Base-by-base conservation (phyloP, 53 echinoderm and acorn worm species). In the Apostichopus leukothele region DNA sequence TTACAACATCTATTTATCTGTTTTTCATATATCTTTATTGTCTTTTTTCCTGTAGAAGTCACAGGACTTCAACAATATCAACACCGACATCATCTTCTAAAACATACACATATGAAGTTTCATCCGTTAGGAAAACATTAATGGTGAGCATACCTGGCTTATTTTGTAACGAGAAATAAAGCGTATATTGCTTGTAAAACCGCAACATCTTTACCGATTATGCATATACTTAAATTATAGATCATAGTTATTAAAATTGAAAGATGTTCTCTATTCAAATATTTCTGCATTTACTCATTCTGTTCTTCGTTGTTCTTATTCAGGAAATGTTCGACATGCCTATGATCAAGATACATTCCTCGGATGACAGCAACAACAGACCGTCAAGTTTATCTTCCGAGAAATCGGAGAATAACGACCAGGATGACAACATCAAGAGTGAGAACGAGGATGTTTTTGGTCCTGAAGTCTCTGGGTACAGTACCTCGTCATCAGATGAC, bases 321-420 rank as follows among this genome's bases (percentile, higher is more conserved):
- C 88, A 96, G 96, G 96, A 96, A 52, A 91, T 92, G 54, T 96
- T 94, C 79, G 96, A 96, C 89, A 96, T 96, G 96, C 94, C 96
- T n/a, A 94, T 96, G 96, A 96, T 96, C 67, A 93, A 93, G 78
- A 91, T 93, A 78, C 91, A 93, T 52, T 85, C 89, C 0, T 90
- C 90, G 0, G 92, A 92, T 18, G 90, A 92, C 22, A 87, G 88
- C 10, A 78, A 22, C n/a, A 52, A 51, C 50, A 86, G 73, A 16
- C 74, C 86, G 1, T 61, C 84, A 10, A 84, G 84, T 60, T 25
- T 84, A 25, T 86, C 86, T 51, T 86, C 86, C 22, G 86, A 71
- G 9, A 86, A 86, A 73, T 86, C 86, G 0, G 86, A 74, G 51
- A 50, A 71, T 2, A 86, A 86, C 1, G 74, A 86, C 6, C 73